These are phyloP conservation scores for Furnarius figulus DNA, from an alignment of 2,113 vertebrate genomes.

Conservation along the genomic window DNA sequence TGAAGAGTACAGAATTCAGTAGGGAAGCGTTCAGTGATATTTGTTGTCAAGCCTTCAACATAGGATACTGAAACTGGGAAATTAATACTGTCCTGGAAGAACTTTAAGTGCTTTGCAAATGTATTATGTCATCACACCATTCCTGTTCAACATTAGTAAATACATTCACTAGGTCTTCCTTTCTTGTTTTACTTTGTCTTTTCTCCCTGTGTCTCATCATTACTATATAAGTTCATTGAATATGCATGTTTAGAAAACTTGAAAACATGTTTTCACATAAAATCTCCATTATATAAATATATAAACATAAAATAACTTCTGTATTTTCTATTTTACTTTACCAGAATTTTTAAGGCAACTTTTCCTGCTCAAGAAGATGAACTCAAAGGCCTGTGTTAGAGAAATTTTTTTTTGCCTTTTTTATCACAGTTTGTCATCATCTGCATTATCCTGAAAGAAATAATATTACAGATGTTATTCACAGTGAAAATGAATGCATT, in stretches of 20 bases:
- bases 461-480: background rate
- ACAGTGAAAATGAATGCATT: background rate
- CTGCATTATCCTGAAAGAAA: background rate
- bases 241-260: background rate
- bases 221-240: background rate
- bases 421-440: background rate
- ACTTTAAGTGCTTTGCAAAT: background rate
- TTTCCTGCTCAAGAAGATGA: background rate
- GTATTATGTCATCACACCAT: background rate
- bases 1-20: background rate
- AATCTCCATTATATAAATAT: background rate
- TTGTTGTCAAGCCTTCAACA: background rate
- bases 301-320: background rate
- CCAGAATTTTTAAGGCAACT: background rate
- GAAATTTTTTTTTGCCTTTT: background rate
- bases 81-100: background rate
- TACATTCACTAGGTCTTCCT: background rate
- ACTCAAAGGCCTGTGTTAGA: background rate
- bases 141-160: background rate
- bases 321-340: background rate
- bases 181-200: background rate
- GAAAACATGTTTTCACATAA: background rate
- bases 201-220: background rate
- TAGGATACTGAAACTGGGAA: background rate
- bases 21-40: background rate